A percentile compares a stretch with the other conserved stretches of the same genome.
phyloP scores from a whole-genome alignment of 2,888 invertebrate species.

The Clunio marinus region DNA sequence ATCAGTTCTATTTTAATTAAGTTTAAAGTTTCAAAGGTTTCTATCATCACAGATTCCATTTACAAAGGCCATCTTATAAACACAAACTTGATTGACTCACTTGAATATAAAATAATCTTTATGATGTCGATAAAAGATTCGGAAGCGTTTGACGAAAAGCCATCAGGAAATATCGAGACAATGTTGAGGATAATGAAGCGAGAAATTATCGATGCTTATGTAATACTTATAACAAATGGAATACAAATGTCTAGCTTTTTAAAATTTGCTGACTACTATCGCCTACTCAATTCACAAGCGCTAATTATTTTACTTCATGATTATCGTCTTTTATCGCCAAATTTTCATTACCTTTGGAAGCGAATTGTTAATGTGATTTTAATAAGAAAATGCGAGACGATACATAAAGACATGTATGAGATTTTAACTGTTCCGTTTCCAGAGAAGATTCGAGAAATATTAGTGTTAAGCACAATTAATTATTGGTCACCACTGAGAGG shows the following conservation, averaged over 20 bases:
- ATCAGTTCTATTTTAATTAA: not conserved
- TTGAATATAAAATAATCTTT: not conserved
- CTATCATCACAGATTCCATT: conserved; percentile 21
- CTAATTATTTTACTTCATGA: conserved; percentile 70
- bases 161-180: not conserved
- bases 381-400: conserved; percentile 56
- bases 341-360: conserved; percentile 70
- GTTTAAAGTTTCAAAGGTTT: not conserved
- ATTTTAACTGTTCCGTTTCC: conserved; percentile 72
- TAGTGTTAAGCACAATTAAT: conserved; percentile 44
- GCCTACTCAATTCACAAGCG: conserved; percentile 65
- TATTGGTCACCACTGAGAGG: conserved; percentile 15
- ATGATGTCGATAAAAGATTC: conserved; percentile 9
- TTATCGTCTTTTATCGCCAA: conserved; percentile 60
- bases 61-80: too few relatives aligned
- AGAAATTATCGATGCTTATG: conserved; percentile 60
- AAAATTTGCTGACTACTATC: conserved; percentile 65
- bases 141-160: conserved; percentile 19
- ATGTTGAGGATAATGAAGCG: conserved; percentile 23
- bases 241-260: conserved; percentile 63
- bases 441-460: conserved; percentile 53
- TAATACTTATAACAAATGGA: conserved; percentile 69
- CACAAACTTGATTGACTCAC: not conserved
- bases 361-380: conserved; percentile 71
- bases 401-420: conserved; percentile 53